phyloP scores from a whole-genome alignment of 2,888 invertebrate species.

The Parelbella ahira region DNA sequence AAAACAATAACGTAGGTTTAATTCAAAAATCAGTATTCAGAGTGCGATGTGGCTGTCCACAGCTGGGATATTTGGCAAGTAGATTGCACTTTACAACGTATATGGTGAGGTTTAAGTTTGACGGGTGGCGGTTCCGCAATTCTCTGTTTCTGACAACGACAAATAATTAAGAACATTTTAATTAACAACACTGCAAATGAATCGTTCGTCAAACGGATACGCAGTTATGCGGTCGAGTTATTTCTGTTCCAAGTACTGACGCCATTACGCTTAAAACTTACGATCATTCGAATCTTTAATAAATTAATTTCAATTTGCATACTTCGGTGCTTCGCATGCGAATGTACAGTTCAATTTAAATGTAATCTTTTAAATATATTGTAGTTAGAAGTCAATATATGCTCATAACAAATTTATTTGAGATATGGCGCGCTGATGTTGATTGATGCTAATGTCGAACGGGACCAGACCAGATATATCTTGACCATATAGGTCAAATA shows the following conservation, averaged over 20 bases:
- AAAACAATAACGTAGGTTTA: conserved; percentile 69
- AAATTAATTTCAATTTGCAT: conserved; percentile 45
- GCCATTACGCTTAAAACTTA: conserved; percentile 45
- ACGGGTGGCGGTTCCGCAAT: conserved; percentile 34
- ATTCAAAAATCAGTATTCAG: conserved; percentile 65
- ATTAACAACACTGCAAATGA: conserved; percentile 57
- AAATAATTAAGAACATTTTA: conserved; percentile 50
- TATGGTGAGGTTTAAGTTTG: conserved; percentile 20
- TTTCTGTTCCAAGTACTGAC: conserved; percentile 37
- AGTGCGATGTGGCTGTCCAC: conserved; percentile 58
- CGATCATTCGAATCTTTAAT: conserved; percentile 40
- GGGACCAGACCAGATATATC: too few species aligned
- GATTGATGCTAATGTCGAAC: too few species aligned
- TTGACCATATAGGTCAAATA: too few species aligned
- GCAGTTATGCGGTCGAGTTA: conserved; percentile 39
- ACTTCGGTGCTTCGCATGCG: conserved; percentile 39
- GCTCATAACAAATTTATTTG: too few species aligned
- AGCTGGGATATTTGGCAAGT: conserved; percentile 73
- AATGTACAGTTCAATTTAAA: conserved; percentile 47
- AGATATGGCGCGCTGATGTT: too few species aligned
- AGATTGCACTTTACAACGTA: conserved; percentile 44
- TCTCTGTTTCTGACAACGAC: conserved; percentile 44
- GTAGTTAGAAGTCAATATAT: too few species aligned
- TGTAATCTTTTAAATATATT: too few species aligned
- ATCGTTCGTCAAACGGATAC: conserved; percentile 36